Evolutionary conservation across 2,113 vertebrate species (phyloP), one percentile per base, ranked within the genome.

Genomic region (Cygnus buccinator): DNA sequence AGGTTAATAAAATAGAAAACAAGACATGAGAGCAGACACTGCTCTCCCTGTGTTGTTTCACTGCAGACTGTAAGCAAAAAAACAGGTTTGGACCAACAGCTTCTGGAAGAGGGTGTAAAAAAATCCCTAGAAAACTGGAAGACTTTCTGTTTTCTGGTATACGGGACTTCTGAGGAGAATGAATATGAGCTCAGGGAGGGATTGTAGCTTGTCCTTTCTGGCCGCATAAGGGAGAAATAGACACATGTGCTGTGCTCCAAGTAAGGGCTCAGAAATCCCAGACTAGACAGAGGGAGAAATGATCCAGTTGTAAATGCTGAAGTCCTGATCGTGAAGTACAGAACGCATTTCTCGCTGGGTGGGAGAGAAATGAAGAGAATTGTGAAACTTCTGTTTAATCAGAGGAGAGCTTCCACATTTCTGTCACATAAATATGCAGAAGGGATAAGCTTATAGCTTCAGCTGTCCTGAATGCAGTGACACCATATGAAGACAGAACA

Each of bases 401-500:
- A 67, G 84, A 90, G 43, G 48, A 84, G 50, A 80, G 55, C 81
- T 94, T 92, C 89, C 81, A 85, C 84, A 77, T 91, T 96, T 93
- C 93, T 94, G 77, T 91, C 93, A 94, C 67, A 80, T 62, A 94
- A 96, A 76, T 89, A 96, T 76, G 86, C 59, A 83, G 79, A 88
- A 93, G 88, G 85, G 28, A 88, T 95, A 87, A 94, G 58, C 80
- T 66, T 85, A 87, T 79, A 82, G 84, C 80, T 89, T 94, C 92
- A 94, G 84, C 94, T 94, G 80, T 92, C 90, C 77, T 79, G 41
- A 84, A 70, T 70, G 50, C 84, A 89, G 77, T 48, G 74, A 65
- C 92, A 68, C 78, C 71, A 70, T 93, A 82, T 58, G 92, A 95
- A 96, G 95, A 96, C 93, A 93, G 81, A 89, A 89, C 81, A 87